Conservation (phyloP, 2,797 vertebrate species). For the Eurystomus glaucurus region DNA sequence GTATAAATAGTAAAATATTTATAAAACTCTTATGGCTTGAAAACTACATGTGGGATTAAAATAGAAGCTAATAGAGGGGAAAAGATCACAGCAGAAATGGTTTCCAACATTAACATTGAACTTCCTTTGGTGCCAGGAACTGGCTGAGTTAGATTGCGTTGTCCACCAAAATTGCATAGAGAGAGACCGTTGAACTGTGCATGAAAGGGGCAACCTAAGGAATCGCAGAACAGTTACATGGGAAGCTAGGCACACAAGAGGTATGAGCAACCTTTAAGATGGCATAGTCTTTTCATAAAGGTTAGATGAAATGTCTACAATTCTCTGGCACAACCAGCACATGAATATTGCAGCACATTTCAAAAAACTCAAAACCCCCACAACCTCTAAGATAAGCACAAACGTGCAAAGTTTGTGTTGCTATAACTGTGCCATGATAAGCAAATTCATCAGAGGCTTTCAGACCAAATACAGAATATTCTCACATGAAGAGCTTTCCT, state of each 20-base stretch:
- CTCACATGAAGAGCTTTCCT: background rate
- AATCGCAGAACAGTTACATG: background rate
- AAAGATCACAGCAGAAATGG: background rate
- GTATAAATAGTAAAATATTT: slow-evolving; percentile 4
- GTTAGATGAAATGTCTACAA: background rate
- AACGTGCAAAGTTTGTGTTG: background rate
- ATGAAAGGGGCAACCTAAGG: background rate
- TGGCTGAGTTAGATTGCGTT: background rate
- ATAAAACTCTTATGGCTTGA: background rate
- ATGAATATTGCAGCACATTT: background rate
- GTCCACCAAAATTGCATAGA: background rate
- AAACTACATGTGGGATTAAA: background rate
- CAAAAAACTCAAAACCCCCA: fast-evolving
- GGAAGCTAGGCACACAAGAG: background rate
- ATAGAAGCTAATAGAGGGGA: background rate
- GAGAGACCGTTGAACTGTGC: background rate
- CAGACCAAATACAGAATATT: background rate
- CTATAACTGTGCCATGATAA: background rate
- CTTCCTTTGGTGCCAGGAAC: background rate
- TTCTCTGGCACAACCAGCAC: background rate
- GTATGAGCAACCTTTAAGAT: fast-evolving
- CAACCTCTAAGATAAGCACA: background rate
- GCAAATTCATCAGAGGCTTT: background rate
- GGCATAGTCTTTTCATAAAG: background rate
- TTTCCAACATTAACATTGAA: background rate